phyloP scores from a whole-genome alignment of 2,888 invertebrate species.

The Drosophila kuntzei region DNA sequence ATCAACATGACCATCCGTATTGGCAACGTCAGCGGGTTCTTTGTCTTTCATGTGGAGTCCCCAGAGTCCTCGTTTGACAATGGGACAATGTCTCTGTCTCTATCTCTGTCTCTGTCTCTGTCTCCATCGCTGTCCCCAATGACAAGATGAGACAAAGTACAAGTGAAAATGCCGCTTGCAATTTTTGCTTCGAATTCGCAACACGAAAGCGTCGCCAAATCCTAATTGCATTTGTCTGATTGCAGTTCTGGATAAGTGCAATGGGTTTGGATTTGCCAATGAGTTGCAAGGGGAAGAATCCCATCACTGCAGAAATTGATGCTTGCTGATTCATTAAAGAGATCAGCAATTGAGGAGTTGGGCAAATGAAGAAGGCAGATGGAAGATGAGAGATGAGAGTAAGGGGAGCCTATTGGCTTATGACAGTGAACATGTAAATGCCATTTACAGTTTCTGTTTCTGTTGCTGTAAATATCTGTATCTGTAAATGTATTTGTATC shows the following conservation, averaged over 20 bases:
- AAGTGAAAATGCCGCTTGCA: slow-evolving; percentile 39
- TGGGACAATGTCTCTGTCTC: slow-evolving; percentile 37
- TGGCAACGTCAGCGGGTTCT: slow-evolving; percentile 49
- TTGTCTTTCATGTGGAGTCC: slow-evolving; percentile 73
- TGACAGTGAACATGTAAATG: slow-evolving; percentile 80
- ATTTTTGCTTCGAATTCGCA: slow-evolving; percentile 67
- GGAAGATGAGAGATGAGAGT: background rate
- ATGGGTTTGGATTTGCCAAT: slow-evolving; percentile 24
- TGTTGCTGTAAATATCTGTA: slow-evolving; percentile 15
- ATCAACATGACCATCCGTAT: background rate
- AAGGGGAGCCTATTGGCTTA: slow-evolving; percentile 51
- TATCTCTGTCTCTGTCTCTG: slow-evolving; percentile 35
- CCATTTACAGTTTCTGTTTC: slow-evolving; percentile 70
- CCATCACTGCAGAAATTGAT: slow-evolving; percentile 12
- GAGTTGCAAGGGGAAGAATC: slow-evolving; percentile 7
- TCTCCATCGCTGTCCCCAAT: slow-evolving; percentile 39
- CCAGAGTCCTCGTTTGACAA: slow-evolving; percentile 55
- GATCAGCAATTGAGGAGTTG: background rate
- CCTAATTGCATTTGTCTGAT: slow-evolving; percentile 79
- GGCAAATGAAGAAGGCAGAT: background rate
- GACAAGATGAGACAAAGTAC: slow-evolving; percentile 29
- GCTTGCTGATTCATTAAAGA: slow-evolving; percentile 68
- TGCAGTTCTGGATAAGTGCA: slow-evolving; percentile 62
- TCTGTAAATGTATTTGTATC: slow-evolving; percentile 10
- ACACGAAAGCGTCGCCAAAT: slow-evolving; percentile 71